A percentile compares a stretch with the other conserved stretches of the same genome.
Evolutionary conservation across 1,140 invertebrate genomes (phyloP).

Genomic region (Phymorhynchus buccinoides): DNA sequence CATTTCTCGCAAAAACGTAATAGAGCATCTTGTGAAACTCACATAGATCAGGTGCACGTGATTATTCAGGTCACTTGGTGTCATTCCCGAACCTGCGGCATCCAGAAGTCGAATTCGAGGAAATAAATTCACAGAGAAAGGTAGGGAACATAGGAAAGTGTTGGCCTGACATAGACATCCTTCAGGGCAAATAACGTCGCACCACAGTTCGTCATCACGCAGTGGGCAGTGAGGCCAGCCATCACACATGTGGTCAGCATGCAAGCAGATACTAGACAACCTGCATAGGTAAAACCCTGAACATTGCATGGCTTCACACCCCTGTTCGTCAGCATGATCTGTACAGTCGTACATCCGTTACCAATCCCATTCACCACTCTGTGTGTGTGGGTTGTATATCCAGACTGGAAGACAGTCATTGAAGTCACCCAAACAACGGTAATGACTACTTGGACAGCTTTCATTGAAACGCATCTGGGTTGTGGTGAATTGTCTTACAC

Average conservation of each 20-base stretch:
- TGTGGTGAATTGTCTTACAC: not conserved
- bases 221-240: slow-evolving; percentile 31
- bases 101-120: not conserved
- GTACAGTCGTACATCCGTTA: slow-evolving; percentile 22
- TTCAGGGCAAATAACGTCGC: slow-evolving; percentile 46
- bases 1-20: not conserved
- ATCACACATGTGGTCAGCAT: slow-evolving; percentile 23
- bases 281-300: slow-evolving; percentile 38
- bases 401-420: not conserved
- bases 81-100: slow-evolving; percentile 1
- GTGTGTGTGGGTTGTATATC: too few relatives aligned
- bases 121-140: not conserved
- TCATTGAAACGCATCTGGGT: not conserved
- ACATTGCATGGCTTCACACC: slow-evolving; percentile 22
- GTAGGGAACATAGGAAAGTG: slow-evolving; percentile 7
- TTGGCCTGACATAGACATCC: slow-evolving; percentile 26
- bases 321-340: slow-evolving; percentile 3
- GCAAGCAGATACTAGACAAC: slow-evolving; percentile 29
- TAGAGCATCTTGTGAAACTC: not conserved
- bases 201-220: slow-evolving; percentile 40
- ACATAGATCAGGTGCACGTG: not conserved
- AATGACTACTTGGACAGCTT: not conserved
- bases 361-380: too few relatives aligned
- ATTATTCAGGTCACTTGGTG: not conserved
- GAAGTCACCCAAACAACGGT: not conserved